Conservation (phyloP, 2,113 vertebrate genomes). For the Petroica traversi region DNA sequence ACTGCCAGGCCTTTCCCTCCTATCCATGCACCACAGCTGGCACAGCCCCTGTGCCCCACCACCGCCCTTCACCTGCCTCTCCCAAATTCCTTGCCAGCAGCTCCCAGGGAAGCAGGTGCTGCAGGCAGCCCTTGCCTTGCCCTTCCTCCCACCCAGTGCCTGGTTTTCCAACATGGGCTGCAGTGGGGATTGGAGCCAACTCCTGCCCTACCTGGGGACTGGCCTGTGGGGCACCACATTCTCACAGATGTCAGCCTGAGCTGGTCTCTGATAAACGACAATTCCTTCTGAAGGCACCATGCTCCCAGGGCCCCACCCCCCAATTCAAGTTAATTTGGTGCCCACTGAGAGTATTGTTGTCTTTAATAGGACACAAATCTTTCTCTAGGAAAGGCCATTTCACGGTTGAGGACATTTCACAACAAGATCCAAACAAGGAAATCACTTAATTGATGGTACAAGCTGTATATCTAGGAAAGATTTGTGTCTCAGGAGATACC, state of each 20-base stretch:
- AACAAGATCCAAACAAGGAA: not conserved
- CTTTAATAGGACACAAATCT: not conserved
- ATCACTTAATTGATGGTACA: not conserved
- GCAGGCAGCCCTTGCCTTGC: not conserved
- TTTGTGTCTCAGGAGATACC: not conserved
- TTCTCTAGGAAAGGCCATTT: not conserved
- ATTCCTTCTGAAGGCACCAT: not conserved
- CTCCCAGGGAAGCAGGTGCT: fast-evolving
- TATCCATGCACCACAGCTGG: fast-evolving
- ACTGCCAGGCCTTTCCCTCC: too few species aligned
- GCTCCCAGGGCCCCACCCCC: not conserved
- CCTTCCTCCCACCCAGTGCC: fast-evolving
- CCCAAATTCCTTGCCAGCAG: fast-evolving
- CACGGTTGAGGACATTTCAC: not conserved
- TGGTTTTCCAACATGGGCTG: fast-evolving
- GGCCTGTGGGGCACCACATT: fast-evolving
- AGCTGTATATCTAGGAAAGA: not conserved
- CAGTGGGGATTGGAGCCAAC: fast-evolving
- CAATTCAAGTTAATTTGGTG: not conserved
- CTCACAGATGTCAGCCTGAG: fast-evolving
- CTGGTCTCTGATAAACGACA: not conserved
- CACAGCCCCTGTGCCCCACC: not conserved
- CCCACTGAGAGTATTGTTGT: not conserved
- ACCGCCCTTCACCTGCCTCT: fast-evolving
- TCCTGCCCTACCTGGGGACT: not conserved